Evolutionary conservation across 2,888 invertebrate species (phyloP), one percentile per base, ranked within the genome.

Genomic region (Melangyna quadrimaculata): DNA sequence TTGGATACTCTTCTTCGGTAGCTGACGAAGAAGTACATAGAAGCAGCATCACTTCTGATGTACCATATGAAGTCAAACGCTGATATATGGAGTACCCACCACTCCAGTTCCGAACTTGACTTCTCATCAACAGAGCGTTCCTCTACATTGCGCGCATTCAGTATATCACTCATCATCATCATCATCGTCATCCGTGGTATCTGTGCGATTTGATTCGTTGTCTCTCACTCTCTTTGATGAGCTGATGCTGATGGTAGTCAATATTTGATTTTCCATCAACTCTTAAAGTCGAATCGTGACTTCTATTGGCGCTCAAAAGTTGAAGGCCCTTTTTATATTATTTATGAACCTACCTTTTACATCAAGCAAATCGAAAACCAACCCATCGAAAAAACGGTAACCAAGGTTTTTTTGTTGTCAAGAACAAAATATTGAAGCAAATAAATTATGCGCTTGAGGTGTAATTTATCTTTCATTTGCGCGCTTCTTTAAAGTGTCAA

Each of bases 241-340:
- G n/a, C n/a, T n/a, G n/a, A n/a, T n/a, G 10, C n/a, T 63, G 43
- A 61, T 57, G 65, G 19, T 19, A 45, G 65, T 81, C 86, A 81
- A 81, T 86, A 81, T 86, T 86, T 86, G 86, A 86, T 81, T 86
- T 86, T 86, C 81, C 81, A 86, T 86, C 81, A 86, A 86, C 81
- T 86, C 81, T 86, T 80, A 81, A 81, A 81, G 86, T 86, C 86
- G 81, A 86, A 81, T 86, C 86, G 81, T 86, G 86, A 86, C 86
- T 86, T 51, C 51, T 86, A 86, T 81, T 86, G 86, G 86, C 77
- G 81, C 80, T 81, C 61, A 17, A 65, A 53, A 79, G 35, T 71
- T 75, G 79, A 75, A 75, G 83, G 57, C 71, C 72, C 75, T 61
- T 65, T 63, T 37, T 17, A 45, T 40, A 59, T 19, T 27, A n/a